Evolutionary conservation across 2,113 vertebrate species (phyloP).

Genomic region (Anser cygnoides): DNA sequence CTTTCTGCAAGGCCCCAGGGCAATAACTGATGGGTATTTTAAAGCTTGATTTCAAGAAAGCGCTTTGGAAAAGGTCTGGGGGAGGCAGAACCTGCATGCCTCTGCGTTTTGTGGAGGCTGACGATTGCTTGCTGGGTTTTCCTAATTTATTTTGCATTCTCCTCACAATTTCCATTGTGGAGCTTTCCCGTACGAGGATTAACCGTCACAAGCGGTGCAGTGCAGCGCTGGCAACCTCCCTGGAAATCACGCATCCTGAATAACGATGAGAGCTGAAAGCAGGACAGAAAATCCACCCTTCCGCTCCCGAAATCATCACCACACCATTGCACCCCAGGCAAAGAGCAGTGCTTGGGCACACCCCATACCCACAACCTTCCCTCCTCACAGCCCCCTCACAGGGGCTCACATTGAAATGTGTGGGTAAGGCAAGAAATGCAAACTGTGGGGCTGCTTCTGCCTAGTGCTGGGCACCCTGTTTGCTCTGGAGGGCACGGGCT

Average conservation of each 20-base stretch:
- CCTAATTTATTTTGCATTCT: conserved; percentile 44
- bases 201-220: conserved; percentile 39
- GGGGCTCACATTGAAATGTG: rapidly evolving
- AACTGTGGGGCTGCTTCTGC: not conserved
- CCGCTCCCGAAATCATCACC: not conserved
- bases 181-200: conserved; percentile 29
- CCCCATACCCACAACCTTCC: not conserved
- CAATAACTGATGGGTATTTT: not conserved
- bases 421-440: not conserved
- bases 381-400: not conserved
- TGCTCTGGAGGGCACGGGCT: not conserved
- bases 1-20: not conserved
- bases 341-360: not conserved
- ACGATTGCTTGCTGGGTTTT: conserved; percentile 26
- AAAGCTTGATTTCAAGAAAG: not conserved
- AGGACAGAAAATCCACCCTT: conserved; percentile 26
- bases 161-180: conserved; percentile 41
- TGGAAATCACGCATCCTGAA: conserved; percentile 61
- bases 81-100: not conserved
- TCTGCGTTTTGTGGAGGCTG: not conserved
- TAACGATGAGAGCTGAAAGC: conserved; percentile 46
- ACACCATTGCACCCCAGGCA: not conserved
- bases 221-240: conserved; percentile 62
- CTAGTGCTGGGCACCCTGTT: rapidly evolving
- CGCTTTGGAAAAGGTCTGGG: not conserved